Evolutionary conservation across 2,113 vertebrate species (phyloP).

Genomic region (Lagenorhynchus albirostris): DNA sequence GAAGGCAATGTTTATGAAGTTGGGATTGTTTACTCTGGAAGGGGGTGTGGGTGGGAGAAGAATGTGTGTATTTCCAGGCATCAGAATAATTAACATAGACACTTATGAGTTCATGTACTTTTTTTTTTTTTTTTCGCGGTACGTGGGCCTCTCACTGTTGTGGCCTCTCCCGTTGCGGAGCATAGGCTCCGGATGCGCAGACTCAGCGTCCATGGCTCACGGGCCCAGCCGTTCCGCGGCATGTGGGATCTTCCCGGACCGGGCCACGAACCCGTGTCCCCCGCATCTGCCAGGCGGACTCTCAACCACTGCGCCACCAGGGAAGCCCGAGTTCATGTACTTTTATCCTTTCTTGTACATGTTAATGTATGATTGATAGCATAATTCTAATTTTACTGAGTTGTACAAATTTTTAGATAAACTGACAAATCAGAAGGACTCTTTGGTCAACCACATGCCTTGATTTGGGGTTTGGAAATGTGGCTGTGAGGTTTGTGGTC

Average conservation of each 20-base stretch:
- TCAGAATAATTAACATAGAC: neutral
- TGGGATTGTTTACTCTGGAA: neutral
- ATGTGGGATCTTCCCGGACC: too few species aligned
- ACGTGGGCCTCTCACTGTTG: too few species aligned
- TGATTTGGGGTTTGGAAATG: neutral
- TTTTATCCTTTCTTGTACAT: neutral
- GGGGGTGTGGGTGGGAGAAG: fast-evolving
- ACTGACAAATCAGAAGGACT: neutral
- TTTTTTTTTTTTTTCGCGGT: neutral
- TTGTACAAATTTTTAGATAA: neutral
- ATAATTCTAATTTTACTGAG: neutral
- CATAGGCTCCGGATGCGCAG: too few species aligned
- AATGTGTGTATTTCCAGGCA: neutral
- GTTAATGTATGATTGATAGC: neutral
- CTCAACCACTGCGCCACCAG: too few species aligned
- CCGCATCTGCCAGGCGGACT: too few species aligned
- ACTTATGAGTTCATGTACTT: neutral
- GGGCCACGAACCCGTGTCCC: too few species aligned
- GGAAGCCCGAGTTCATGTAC: neutral
- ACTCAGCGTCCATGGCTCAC: too few species aligned
- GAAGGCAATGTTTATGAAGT: neutral
- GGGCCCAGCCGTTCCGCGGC: too few species aligned
- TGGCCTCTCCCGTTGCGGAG: too few species aligned
- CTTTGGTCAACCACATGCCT: neutral
- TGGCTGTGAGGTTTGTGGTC: neutral